Evolutionary conservation across 2,113 vertebrate species (phyloP).

Genomic region (Chelonoidis abingdonii): DNA sequence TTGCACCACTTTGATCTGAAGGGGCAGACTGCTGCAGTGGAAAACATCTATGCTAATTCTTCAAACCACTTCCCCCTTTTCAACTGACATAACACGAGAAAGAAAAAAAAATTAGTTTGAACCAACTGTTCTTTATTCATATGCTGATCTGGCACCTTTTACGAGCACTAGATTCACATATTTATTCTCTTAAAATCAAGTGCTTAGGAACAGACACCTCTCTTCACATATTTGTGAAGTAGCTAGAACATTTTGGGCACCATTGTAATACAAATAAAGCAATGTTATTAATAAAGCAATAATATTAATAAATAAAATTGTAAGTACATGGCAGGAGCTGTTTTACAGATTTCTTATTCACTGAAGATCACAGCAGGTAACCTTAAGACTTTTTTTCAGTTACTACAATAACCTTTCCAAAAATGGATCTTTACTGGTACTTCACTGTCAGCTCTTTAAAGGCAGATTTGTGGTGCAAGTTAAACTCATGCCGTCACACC

Average conservation of each 20-base stretch:
- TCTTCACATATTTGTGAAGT: not conserved
- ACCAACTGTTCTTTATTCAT: not conserved
- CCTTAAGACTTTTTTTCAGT: not conserved
- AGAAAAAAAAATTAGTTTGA: not conserved
- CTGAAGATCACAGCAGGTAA: not conserved
- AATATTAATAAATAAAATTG: not conserved
- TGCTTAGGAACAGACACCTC: not conserved
- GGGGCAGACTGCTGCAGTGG: not conserved
- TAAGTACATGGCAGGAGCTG: not conserved
- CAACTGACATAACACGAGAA: not conserved
- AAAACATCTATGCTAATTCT: not conserved
- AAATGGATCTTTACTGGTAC: not conserved
- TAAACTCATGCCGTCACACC: not conserved
- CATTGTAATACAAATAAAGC: not conserved
- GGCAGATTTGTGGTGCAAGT: not conserved
- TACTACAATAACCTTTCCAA: not conserved
- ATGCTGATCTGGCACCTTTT: not conserved
- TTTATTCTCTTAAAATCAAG: not conserved
- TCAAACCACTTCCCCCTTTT: not conserved
- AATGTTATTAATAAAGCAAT: not conserved
- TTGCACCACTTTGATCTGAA: not conserved
- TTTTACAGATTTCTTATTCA: not conserved
- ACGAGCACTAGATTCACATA: not conserved
- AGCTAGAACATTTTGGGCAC: not conserved
- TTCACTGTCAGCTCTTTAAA: not conserved